A percentile compares a stretch with the other conserved stretches of the same genome.
Evolutionary conservation across 2,797 vertebrate species (phyloP).

Genomic region (Hapalemur alaotrensis): DNA sequence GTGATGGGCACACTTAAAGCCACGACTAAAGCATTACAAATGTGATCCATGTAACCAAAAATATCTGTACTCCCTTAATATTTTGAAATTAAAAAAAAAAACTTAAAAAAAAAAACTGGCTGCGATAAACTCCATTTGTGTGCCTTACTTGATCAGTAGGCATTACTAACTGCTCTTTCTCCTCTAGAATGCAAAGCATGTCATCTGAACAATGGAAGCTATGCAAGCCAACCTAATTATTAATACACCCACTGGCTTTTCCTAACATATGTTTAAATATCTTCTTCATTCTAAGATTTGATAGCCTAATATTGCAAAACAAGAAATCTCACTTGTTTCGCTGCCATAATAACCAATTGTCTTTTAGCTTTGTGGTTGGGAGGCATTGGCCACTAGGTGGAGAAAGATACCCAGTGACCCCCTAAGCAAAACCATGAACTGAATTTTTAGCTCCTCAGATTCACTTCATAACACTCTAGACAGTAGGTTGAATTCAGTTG

Average conservation of each 20-base stretch:
- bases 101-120: neutral
- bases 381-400: slow-evolving; percentile 82
- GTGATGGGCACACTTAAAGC: neutral
- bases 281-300: slow-evolving; percentile 47
- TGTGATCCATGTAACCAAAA: neutral
- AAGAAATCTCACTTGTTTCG: neutral
- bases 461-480: neutral
- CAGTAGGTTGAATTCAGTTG: slow-evolving; percentile 40
- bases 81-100: neutral
- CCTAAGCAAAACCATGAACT: neutral
- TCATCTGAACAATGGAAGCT: slow-evolving; percentile 21
- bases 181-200: slow-evolving; percentile 15
- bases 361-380: slow-evolving; percentile 8
- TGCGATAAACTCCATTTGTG: neutral
- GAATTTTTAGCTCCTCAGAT: neutral
- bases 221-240: slow-evolving; percentile 40
- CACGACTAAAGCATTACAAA: neutral
- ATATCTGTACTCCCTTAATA: neutral
- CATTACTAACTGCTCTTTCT: neutral
- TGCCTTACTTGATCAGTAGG: neutral
- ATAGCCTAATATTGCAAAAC: neutral
- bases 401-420: slow-evolving; percentile 75
- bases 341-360: neutral
- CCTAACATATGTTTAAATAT: slow-evolving; percentile 29
- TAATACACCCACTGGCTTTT: slow-evolving; percentile 9